Percentiles rank a stretch among this genome's conserved stretches.
These are phyloP conservation scores for Gastrophryne carolinensis DNA, from an alignment of 2,797 vertebrate species.

Conservation along the genomic window DNA sequence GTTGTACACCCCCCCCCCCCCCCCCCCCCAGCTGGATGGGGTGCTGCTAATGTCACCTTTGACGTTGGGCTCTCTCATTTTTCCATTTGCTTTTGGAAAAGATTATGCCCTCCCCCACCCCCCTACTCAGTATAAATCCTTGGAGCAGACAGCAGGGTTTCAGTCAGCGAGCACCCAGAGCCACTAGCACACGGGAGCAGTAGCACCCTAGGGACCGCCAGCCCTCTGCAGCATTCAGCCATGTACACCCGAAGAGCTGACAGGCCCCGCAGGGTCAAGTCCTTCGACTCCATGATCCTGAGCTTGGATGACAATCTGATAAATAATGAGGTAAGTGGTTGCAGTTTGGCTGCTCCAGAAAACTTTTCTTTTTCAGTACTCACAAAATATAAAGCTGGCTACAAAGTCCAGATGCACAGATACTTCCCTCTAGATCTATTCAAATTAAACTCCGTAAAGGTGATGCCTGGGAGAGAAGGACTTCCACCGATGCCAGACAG, in stretches of 20 bases:
- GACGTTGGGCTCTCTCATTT: conserved; percentile 36
- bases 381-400: no score
- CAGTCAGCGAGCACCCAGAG: not conserved
- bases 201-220: not conserved
- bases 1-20: not conserved
- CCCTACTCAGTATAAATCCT: conserved; percentile 55
- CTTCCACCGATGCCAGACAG: no score
- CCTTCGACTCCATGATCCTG: conserved; percentile 81
- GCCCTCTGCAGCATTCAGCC: not conserved
- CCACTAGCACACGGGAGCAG: not conserved
- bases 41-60: conserved; percentile 9
- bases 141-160: not conserved
- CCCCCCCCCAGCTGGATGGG: not conserved
- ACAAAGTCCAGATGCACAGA: no score
- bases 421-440: no score
- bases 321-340: conserved; percentile 73
- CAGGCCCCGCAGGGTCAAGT: conserved; percentile 75
- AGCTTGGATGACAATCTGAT: conserved; percentile 78
- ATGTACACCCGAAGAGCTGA: conserved; percentile 79
- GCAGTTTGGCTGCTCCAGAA: no score
- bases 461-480: no score
- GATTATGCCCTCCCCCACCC: conserved; percentile 13
- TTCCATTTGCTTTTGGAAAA: conserved; percentile 35
- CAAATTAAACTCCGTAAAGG: no score
- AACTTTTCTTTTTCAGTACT: no score